Conservation (phyloP, 1,140 invertebrate genomes). For the Drosophila baimaii region DNA sequence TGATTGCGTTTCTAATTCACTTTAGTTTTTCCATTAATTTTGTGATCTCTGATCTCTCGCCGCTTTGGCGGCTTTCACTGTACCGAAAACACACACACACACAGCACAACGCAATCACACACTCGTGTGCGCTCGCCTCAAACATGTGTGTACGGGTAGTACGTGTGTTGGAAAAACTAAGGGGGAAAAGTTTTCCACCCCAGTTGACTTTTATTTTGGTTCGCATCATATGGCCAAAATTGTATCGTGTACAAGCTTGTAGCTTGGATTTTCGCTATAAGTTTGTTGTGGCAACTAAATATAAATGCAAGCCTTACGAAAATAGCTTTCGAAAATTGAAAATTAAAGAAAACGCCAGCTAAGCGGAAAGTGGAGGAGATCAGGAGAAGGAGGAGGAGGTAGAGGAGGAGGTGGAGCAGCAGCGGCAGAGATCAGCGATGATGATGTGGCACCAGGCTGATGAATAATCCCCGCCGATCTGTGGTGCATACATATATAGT, state of each 20-base stretch:
- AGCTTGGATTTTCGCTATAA: slow-evolving; percentile 65
- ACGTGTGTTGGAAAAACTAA: slow-evolving; percentile 32
- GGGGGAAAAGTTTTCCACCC: slow-evolving; percentile 44
- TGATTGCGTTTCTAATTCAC: slow-evolving; percentile 36
- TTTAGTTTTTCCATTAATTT: slow-evolving; percentile 38
- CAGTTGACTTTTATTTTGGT: slow-evolving; percentile 56
- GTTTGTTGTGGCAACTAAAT: slow-evolving; percentile 73
- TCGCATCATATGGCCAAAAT: slow-evolving; percentile 58
- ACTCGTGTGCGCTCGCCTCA: too few relatives aligned
- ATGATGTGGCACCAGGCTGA: slow-evolving; percentile 55
- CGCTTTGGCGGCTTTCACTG: slow-evolving; percentile 45
- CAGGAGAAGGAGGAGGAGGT: slow-evolving; percentile 4
- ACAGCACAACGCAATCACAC: neutral
- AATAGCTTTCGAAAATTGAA: slow-evolving; percentile 57
- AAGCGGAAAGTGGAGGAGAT: slow-evolving; percentile 29
- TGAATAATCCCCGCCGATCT: slow-evolving; percentile 72
- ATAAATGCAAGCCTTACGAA: slow-evolving; percentile 80
- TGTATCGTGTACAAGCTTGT: slow-evolving; percentile 51
- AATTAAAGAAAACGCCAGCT: slow-evolving; percentile 47
- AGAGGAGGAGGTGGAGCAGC: neutral
- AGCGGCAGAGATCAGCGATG: slow-evolving; percentile 63
- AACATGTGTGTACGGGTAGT: too few relatives aligned
- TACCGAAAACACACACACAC: slow-evolving; percentile 14
- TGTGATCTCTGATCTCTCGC: slow-evolving; percentile 23
- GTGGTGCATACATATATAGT: slow-evolving; percentile 23